phyloP scores from a whole-genome alignment of 2,113 vertebrate genomes.

The Chaetorhynchus papuensis region DNA sequence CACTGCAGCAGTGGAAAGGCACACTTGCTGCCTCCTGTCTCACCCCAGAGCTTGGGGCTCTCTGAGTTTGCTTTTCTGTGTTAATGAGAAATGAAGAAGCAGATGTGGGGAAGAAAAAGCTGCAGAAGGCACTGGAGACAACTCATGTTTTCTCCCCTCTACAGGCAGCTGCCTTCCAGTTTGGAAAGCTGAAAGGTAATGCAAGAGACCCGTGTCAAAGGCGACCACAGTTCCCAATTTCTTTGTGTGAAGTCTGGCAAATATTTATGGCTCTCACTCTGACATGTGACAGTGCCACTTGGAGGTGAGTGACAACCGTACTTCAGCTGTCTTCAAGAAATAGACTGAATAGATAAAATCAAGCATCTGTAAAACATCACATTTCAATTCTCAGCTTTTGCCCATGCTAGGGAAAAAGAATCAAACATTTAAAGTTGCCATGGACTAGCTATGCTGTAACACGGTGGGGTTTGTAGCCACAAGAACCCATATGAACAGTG shows the following conservation, averaged over 20 bases:
- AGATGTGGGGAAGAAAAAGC: not conserved
- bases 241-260: not conserved
- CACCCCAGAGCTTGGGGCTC: not conserved
- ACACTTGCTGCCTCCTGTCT: not conserved
- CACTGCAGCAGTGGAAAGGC: not conserved
- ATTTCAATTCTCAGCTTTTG: not conserved
- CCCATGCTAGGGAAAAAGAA: not conserved
- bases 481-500: not conserved
- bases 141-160: not conserved
- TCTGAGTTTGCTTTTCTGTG: not conserved
- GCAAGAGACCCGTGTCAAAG: not conserved
- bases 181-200: not conserved
- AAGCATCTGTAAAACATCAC: not conserved
- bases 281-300: not conserved
- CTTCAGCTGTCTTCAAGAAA: not conserved
- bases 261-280: not conserved
- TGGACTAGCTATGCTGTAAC: not conserved
- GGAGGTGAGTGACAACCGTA: not conserved
- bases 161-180: not conserved
- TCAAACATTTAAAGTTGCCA: not conserved
- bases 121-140: not conserved
- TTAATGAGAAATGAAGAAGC: not conserved
- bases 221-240: not conserved
- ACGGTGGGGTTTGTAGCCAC: not conserved
- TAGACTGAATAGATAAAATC: not conserved